Conservation (phyloP, 2,113 vertebrate genomes). For the Siniperca knerii region DNA sequence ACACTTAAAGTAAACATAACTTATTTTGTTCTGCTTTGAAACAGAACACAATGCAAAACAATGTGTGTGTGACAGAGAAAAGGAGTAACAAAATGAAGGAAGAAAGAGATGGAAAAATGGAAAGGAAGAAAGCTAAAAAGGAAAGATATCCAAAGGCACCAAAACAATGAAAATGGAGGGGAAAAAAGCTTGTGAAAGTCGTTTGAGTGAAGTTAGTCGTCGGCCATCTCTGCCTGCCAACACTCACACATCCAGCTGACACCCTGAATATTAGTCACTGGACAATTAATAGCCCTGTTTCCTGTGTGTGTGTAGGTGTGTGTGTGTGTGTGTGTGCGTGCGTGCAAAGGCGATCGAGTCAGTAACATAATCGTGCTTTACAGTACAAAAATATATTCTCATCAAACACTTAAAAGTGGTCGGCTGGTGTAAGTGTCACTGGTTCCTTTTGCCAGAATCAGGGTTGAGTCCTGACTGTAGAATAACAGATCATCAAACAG, state of each 20-base stretch:
- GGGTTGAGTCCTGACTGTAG: constrained; percentile 24
- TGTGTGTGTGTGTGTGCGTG: constrained; percentile 38
- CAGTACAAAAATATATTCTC: constrained; percentile 48
- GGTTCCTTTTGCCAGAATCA: constrained; percentile 59
- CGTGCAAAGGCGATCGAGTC: constrained; percentile 22
- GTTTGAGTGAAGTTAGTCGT: constrained; percentile 28
- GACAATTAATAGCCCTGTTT: constrained; percentile 65
- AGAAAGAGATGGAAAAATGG: background rate
- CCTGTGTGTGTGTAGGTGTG: constrained; percentile 35
- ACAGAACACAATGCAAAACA: background rate
- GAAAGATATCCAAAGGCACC: constrained; percentile 16
- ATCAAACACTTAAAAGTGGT: constrained; percentile 42
- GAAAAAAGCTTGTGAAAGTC: constrained; percentile 22
- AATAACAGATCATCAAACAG: constrained; percentile 40
- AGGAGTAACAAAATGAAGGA: background rate
- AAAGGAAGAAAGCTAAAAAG: constrained; percentile 13
- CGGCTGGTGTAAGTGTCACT: constrained; percentile 32
- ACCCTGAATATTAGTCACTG: constrained; percentile 68
- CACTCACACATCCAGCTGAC: constrained; percentile 67
- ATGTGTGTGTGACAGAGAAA: constrained; percentile 3
- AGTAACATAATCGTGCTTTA: constrained; percentile 54
- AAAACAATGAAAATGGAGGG: constrained; percentile 36
- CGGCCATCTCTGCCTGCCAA: constrained; percentile 57
- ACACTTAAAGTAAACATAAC: background rate
- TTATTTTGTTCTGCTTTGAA: background rate